Base-by-base conservation (phyloP, 2,797 vertebrate species). In the Threskiornis aethiopicus region DNA sequence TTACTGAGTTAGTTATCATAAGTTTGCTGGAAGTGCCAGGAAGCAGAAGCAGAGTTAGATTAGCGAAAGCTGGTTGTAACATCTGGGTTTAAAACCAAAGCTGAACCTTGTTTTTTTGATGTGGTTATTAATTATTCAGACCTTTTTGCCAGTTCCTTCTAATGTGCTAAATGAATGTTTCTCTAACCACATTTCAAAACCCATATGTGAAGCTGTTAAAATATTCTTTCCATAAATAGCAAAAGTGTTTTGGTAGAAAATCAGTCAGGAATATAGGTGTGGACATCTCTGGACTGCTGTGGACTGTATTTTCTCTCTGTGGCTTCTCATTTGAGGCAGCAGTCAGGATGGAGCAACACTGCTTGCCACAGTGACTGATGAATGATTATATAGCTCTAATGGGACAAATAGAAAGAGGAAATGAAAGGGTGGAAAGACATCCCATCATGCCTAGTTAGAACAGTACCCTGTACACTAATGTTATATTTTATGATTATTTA, bases 401-500 rank as follows among this genome's bases (percentile, higher is more conserved):
- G 89, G 92, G 78, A 94, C 92, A 97, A 96, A 96, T 94, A 91
- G 65, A 95, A 61, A 84, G 79, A 96, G 97, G 92, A 97, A 97
- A 96, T 96, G 33, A 96, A 96, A 97, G 85, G 77, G 79, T 88
- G 26, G 62, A 87, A 93, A 96, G 71, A 87, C 57, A 93, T 92
- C 93, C 73, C 87, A 86, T 97, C 87, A 91, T 88, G 90, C 69
- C 84, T 97, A 89, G 80, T 97, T 96, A 96, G 84, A 97, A 96
- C 64, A 91, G 88, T 95, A 84, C 92, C 94, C 93, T 62, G 69
- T 95, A 85, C 64, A 88, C 54, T 96, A 97, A 96, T 97, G 95
- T 96, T 97, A 89, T 96, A 85, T 97, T 98, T 98, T 98, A 97
- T 96, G 93, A 72, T 96, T 98, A 98, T 98, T 97, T 98, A 96